A percentile compares a stretch with the other conserved stretches of the same genome.
Evolutionary conservation across 37 sponge, comb jelly and placozoan genomes (phyloP).

Genomic region (Oopsacas minuta): DNA sequence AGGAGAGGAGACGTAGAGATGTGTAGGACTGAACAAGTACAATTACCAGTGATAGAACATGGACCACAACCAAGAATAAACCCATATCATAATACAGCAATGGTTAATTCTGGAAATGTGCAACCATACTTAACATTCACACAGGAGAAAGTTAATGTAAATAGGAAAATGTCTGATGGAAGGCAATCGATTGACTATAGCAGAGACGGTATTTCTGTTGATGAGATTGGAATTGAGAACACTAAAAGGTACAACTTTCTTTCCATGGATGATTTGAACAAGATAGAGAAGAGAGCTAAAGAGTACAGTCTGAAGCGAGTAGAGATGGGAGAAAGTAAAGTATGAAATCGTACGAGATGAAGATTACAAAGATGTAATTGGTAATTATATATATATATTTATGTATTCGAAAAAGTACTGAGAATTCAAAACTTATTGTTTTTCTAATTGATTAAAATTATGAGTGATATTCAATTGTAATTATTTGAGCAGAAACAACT

Average conservation of each 20-base stretch:
- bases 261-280: neutral
- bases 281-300: constrained; percentile 5
- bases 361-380: neutral
- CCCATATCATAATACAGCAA: neutral
- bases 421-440: too few species aligned
- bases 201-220: neutral
- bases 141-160: neutral
- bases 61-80: neutral
- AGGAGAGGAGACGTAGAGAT: neutral
- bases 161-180: neutral
- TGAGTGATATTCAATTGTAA: too few species aligned
- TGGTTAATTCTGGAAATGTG: neutral
- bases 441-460: too few species aligned
- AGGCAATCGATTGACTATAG: neutral
- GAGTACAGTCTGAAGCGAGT: neutral
- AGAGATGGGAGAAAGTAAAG: neutral
- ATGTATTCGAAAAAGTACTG: neutral
- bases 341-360: too few species aligned
- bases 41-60: neutral
- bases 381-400: neutral
- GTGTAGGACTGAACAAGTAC: neutral
- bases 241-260: constrained; percentile 10
- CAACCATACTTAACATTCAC: neutral
- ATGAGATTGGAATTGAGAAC: neutral
- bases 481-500: too few species aligned